These are phyloP conservation scores for Phrynosoma blainvillii DNA, from an alignment of 2,113 vertebrate species.

Conservation along the genomic window DNA sequence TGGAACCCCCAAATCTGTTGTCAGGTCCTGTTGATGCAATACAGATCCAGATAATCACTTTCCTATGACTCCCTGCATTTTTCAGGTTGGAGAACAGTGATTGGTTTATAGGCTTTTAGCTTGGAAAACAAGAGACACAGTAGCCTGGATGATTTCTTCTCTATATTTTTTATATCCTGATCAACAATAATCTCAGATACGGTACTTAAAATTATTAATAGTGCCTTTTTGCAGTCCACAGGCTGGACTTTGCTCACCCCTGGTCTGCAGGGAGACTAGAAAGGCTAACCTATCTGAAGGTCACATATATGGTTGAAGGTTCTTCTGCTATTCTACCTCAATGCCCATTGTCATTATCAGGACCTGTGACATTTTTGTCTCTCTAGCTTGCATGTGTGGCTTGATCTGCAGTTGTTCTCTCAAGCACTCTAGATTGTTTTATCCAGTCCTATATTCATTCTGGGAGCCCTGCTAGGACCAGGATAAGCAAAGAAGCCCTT, in stretches of 20 bases:
- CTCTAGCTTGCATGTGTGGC: slow-evolving; percentile 76
- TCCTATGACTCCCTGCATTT: not conserved
- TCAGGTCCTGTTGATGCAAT: not conserved
- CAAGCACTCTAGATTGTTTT: slow-evolving; percentile 53
- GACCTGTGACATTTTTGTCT: slow-evolving; percentile 60
- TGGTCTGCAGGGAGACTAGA: too few relatives aligned
- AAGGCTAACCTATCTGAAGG: not conserved
- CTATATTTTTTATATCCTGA: not conserved
- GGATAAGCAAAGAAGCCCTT: not conserved
- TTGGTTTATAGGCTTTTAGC: not conserved
- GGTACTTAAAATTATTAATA: not conserved
- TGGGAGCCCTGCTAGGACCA: slow-evolving; percentile 17
- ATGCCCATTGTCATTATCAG: slow-evolving; percentile 47
- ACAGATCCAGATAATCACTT: not conserved
- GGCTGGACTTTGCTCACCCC: not conserved
- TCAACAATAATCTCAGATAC: not conserved
- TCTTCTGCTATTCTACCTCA: too few relatives aligned
- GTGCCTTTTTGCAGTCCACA: not conserved
- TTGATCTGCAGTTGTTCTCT: slow-evolving; percentile 77
- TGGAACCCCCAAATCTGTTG: not conserved
- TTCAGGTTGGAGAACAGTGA: too few relatives aligned
- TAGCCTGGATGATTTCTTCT: not conserved
- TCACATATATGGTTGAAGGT: not conserved
- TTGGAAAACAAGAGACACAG: not conserved
- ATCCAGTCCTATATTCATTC: slow-evolving; percentile 62